Evolutionary conservation across 2,797 vertebrate genomes (phyloP).

Genomic region (Enteromius afrohamiltoni): DNA sequence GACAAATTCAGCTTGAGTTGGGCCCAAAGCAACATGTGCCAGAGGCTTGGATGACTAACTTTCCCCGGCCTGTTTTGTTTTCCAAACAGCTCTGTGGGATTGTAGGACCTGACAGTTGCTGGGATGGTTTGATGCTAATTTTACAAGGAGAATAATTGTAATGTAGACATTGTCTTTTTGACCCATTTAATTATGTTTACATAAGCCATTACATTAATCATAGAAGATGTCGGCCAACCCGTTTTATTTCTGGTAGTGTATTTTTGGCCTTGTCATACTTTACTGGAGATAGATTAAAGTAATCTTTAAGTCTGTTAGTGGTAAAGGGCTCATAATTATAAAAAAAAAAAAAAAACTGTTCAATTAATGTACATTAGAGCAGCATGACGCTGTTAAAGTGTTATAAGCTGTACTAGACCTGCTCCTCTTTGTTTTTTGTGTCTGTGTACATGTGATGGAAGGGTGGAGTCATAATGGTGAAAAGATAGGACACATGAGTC

Average conservation of each 20-base stretch:
- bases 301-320: neutral
- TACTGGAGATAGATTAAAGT: neutral
- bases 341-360: neutral
- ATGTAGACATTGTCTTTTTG: constrained; percentile 4
- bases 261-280: constrained; percentile 24
- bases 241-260: constrained; percentile 14
- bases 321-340: neutral
- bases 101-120: constrained; percentile 20
- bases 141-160: neutral
- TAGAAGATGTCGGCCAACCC: neutral
- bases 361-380: neutral
- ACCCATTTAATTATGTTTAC: constrained; percentile 2
- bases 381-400: neutral
- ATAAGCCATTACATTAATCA: neutral
- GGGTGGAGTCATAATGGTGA: constrained; percentile 15
- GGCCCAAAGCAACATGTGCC: constrained; percentile 67
- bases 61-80: constrained; percentile 69
- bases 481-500: neutral
- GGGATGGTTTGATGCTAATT: neutral
- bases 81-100: constrained; percentile 43
- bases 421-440: constrained; percentile 39
- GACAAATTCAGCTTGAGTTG: constrained; percentile 55
- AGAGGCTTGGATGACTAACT: constrained; percentile 74
- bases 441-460: constrained; percentile 16
- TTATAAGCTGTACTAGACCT: constrained; percentile 12